phyloP scores from a whole-genome alignment of 2,797 vertebrate species.

The Leontopithecus rosalia region DNA sequence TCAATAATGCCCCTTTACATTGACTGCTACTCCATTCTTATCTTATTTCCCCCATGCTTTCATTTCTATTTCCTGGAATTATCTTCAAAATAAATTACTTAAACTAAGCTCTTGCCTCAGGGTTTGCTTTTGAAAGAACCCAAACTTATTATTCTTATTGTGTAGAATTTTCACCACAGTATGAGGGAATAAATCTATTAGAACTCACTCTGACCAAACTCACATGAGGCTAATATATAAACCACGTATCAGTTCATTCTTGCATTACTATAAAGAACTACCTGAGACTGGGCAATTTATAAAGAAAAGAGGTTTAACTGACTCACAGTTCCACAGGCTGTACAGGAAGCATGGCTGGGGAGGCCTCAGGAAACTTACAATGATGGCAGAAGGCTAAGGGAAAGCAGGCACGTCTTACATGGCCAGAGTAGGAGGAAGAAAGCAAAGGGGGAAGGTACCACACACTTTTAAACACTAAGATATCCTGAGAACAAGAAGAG shows the following conservation, averaged over 20 bases:
- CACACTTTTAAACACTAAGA: background rate
- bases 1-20: background rate
- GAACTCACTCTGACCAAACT: background rate
- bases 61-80: conserved; percentile 35
- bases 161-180: background rate
- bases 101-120: background rate
- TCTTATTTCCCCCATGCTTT: background rate
- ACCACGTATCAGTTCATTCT: background rate
- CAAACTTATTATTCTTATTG: background rate
- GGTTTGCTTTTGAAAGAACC: background rate
- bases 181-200: background rate
- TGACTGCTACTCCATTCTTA: background rate
- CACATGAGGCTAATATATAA: background rate
- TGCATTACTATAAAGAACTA: background rate
- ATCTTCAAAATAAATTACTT: background rate
- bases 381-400: background rate
- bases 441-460: background rate
- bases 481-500: background rate
- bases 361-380: background rate
- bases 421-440: background rate
- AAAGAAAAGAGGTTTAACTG: background rate
- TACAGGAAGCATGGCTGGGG: background rate
- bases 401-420: background rate
- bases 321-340: background rate
- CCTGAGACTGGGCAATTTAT: background rate